These are phyloP conservation scores for Cheilosia scutellata DNA, from an alignment of 2,888 invertebrate genomes.

Conservation along the genomic window DNA sequence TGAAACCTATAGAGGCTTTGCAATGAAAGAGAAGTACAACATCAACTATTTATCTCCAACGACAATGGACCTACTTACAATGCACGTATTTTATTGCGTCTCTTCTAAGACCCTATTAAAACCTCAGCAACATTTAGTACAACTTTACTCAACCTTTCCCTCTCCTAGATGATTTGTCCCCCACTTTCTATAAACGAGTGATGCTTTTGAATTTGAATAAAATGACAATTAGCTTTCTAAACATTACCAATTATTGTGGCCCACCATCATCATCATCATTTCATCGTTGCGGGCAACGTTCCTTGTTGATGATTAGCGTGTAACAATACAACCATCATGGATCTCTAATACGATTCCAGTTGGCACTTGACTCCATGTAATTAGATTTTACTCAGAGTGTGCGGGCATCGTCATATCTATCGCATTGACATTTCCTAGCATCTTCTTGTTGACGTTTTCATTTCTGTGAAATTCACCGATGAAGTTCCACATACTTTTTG, in stretches of 20 bases:
- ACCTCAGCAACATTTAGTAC: constrained; percentile 1
- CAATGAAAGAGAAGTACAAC: neutral
- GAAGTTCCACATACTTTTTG: constrained; percentile 34
- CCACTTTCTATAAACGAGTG: neutral
- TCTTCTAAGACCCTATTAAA: neutral
- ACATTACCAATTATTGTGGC: constrained; percentile 51
- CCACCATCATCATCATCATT: constrained; percentile 44
- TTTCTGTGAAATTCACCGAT: constrained; percentile 46
- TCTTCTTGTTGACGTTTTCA: constrained; percentile 13
- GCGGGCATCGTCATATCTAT: constrained; percentile 46
- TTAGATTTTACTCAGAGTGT: constrained; percentile 60
- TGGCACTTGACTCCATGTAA: constrained; percentile 60
- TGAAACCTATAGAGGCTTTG: constrained; percentile 6
- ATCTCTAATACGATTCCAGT: constrained; percentile 59
- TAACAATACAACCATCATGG: constrained; percentile 31
- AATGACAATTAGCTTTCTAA: constrained; percentile 64
- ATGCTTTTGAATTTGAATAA: constrained; percentile 41
- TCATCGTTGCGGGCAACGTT: constrained; percentile 44
- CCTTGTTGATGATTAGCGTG: constrained; percentile 43
- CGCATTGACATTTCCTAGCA: constrained; percentile 13
- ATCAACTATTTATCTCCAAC: neutral
- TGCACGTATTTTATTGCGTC: constrained; percentile 2
- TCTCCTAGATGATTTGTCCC: constrained; percentile 8
- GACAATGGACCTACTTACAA: neutral
- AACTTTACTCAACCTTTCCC: constrained; percentile 37